Percentiles rank a stretch among this genome's conserved stretches.
Evolutionary conservation across 2,888 invertebrate genomes (phyloP).

Genomic region (Blera fallax): DNA sequence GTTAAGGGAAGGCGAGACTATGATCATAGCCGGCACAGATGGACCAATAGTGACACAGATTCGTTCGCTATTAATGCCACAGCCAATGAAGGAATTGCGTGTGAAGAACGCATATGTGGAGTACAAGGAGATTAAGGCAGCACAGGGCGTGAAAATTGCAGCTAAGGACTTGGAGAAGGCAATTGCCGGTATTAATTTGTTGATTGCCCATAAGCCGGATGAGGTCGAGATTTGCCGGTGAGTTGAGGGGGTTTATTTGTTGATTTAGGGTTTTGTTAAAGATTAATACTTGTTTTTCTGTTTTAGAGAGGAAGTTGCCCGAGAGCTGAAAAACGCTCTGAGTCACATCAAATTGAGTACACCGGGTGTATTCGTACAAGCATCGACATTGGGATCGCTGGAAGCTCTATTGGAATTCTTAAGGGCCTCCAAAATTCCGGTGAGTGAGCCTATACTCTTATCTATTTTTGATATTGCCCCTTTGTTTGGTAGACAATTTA

Average conservation of each 20-base stretch:
- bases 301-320: conserved; percentile 91
- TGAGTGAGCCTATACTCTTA: conserved; percentile 82
- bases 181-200: conserved; percentile 96
- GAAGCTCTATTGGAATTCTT: conserved; percentile 98
- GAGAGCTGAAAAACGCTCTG: conserved; percentile 93
- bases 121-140: conserved; percentile 96
- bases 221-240: conserved; percentile 93
- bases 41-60: conserved; percentile 99
- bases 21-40: conserved; percentile 98
- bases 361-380: conserved; percentile 99
- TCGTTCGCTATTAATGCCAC: conserved; percentile 97
- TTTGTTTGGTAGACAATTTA: too few species aligned
- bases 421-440: conserved; percentile 95
- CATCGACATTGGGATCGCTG: conserved; percentile 98
- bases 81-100: conserved; percentile 97
- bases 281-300: neutral
- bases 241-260: conserved; percentile 71
- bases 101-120: conserved; percentile 98
- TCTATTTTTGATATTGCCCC: too few species aligned
- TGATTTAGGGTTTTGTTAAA: neutral
- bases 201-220: conserved; percentile 95
- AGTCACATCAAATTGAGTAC: conserved; percentile 95
- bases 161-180: conserved; percentile 99
- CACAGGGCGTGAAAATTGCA: conserved; percentile 99
- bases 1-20: conserved; percentile 95